Evolutionary conservation across 2,888 invertebrate genomes (phyloP), one percentile per base, ranked within the genome.

Genomic region (Panzeria rudis): DNA sequence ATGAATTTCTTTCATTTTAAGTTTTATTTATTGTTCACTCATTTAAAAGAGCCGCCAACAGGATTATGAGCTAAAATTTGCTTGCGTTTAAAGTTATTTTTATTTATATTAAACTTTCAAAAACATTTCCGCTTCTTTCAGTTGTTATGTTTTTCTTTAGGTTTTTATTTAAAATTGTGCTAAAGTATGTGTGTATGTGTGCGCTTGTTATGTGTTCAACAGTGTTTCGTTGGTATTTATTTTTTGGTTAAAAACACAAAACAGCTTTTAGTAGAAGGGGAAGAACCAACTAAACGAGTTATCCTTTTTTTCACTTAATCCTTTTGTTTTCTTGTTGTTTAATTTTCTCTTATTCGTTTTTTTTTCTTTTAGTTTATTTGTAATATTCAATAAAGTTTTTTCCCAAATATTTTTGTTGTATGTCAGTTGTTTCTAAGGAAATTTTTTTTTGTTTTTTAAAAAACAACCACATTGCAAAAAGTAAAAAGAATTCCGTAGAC

Each of bases 111-210:
- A 13, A 66, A 59, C 44, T 66, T 80, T 84, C 59, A 17, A 68
- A 84, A 72, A 44, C 61, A 62, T 79, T 61, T 84, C 61, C 61
- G 52, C 62, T 77, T 61, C 72, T 35, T 66, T 61, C 17, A 54
- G n/a, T 41, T 50, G 9, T 6, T 50, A 47, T 47, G 2, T 3
- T n/a, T 66, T 80, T 47, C 35, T 13, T 38, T 23, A 15, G 13
- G 7, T 17, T 62, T 54, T 17, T 52, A 35, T 23, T 35, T 5
- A 80, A 50, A 13, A 66, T 20, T 9, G 38, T 59, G 13, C n/a
- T 50, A 3, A 29, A 41, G 35, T 50, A 38, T 20, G 20, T 29
- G n/a, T 29, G 15, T 38, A 13, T 41, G 41, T 25, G 9, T 54
- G 54, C n/a, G 7, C 52, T 15, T 38, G 17, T 20, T 44, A 13